A percentile compares a stretch with the other conserved stretches of the same genome.
Evolutionary conservation across 2,113 vertebrate genomes (phyloP).

Genomic region (Petromus typicus): DNA sequence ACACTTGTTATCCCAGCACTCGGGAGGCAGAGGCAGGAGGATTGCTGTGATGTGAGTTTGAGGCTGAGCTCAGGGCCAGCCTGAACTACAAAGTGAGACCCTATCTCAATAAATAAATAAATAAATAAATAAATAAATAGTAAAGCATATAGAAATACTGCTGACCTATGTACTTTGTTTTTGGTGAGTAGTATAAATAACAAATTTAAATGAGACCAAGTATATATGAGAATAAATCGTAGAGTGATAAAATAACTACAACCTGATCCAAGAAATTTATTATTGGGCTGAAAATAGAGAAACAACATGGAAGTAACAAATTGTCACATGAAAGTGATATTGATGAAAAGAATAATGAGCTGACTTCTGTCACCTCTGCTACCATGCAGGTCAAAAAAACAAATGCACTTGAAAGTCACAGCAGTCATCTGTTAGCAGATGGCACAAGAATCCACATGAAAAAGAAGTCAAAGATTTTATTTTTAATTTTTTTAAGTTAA

Average conservation of each 20-base stretch:
- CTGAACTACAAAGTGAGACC: too few species aligned
- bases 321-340: background rate
- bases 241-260: background rate
- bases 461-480: background rate
- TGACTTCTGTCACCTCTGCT: background rate
- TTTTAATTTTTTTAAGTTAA: background rate
- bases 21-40: too few species aligned
- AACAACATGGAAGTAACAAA: background rate
- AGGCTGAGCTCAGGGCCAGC: too few species aligned
- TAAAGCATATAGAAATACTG: background rate
- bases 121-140: too few species aligned
- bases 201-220: background rate
- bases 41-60: too few species aligned
- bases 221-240: background rate
- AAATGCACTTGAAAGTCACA: background rate
- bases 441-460: background rate
- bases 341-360: background rate
- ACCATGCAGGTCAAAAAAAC: background rate
- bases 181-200: background rate
- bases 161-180: background rate
- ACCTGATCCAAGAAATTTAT: background rate
- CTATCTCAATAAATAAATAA: too few species aligned
- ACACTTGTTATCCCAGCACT: too few species aligned
- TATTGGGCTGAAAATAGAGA: background rate
- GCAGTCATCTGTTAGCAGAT: background rate